Base-by-base conservation (phyloP, 2,113 vertebrate genomes). In the Sminthopsis crassicaudata region DNA sequence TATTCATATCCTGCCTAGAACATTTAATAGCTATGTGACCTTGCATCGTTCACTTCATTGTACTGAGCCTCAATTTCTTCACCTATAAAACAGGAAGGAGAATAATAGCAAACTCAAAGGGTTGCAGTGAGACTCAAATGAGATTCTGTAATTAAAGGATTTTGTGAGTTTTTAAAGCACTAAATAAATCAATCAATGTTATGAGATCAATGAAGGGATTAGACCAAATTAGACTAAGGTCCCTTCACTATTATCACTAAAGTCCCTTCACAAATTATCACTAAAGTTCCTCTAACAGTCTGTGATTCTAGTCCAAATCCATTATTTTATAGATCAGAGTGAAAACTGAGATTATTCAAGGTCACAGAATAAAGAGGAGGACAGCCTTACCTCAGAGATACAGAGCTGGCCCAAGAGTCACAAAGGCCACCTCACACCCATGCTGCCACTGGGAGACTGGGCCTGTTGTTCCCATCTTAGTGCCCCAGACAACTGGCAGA, bases 41-140 rank as follows among this genome's bases (percentile, higher is more conserved):
- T 23, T 1, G 53, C 25, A 19, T 1, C 9, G 0, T n/a, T n/a
- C 42, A 0, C 0, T 22, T 26, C 25, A 27, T 16, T 53, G 36
- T 26, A 16, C 67, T 0, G 0, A 48, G 1, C 14, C 9, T 50
- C 93, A 1, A 0, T 19, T 6, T 42, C 8, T 25, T 46, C 25
- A 46, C 23, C 8, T 24, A 22, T 84, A 42, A 42, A 84, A 76
- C 16, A 76, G 67, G 67, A n/a, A 84, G 8, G n/a, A 42, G 30
- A 84, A n/a, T 2, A 84, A 23, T 42, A 42, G 5, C 67, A 84
- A 84, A 42, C n/a, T 84, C n/a, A 22, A 84, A 84, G n/a, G 6
- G 6, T 84, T 42, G 7, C 67, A 2, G 16, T 22, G 19, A 42
- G 36, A 36, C 30, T 67, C 60, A 67, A 67, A 14, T 67, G 60